Evolutionary conservation across 2,888 invertebrate genomes (phyloP).

Genomic region (Hyposoter didymator): DNA sequence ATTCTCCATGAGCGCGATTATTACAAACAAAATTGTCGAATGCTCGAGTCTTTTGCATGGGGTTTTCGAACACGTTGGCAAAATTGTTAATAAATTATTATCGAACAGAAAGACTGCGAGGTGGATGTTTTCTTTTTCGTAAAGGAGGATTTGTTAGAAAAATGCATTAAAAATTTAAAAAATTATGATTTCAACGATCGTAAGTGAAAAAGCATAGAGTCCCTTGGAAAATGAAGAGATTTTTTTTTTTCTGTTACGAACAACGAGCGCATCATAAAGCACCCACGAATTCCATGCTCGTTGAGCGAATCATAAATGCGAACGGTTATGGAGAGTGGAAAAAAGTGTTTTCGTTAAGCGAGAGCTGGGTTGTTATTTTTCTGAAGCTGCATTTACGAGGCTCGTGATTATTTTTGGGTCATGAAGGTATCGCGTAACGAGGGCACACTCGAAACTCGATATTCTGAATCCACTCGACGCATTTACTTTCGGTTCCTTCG

Average conservation of each 20-base stretch:
- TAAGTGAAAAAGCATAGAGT: too few relatives aligned
- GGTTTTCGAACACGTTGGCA: neutral
- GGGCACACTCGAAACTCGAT: neutral
- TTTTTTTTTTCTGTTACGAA: neutral
- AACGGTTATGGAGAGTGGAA: neutral
- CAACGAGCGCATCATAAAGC: slow-evolving; percentile 5
- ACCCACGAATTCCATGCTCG: neutral
- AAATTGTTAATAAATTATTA: neutral
- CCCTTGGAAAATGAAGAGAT: neutral
- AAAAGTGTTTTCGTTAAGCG: neutral
- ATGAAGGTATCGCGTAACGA: neutral
- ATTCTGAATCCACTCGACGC: neutral
- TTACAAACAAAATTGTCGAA: neutral
- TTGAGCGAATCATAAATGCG: neutral
- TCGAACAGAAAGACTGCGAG: neutral
- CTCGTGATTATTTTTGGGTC: neutral
- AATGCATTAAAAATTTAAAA: neutral
- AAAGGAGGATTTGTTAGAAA: neutral
- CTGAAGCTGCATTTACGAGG: neutral
- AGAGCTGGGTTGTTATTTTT: neutral
- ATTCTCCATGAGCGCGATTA: neutral
- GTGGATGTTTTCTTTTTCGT: neutral
- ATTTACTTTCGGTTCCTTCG: neutral
- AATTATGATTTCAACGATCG: neutral
- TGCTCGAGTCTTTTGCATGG: neutral